Conservation (phyloP, 2,888 invertebrate genomes). For the Caenorhabditis virilis region DNA sequence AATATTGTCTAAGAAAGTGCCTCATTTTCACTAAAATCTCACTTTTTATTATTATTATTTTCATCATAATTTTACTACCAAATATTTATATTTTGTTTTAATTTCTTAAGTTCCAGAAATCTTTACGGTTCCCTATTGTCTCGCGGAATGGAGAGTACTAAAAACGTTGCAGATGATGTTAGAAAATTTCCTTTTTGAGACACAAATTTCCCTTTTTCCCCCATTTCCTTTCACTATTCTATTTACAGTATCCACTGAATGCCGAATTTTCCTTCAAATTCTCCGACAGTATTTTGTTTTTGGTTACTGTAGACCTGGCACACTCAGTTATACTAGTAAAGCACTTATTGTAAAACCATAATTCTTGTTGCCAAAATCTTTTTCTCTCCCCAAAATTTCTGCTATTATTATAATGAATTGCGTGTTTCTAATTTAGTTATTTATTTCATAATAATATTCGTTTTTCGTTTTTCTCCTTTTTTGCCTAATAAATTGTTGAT, state of each 20-base stretch:
- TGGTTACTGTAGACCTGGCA: constrained; percentile 29
- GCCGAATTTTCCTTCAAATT: constrained; percentile 2
- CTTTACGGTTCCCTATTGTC: too few species aligned
- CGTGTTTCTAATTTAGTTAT: too few species aligned
- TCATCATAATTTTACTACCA: constrained; percentile 5
- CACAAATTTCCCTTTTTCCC: background rate
- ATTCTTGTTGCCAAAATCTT: constrained; percentile 6
- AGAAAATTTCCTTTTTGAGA: too few species aligned
- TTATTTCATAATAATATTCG: too few species aligned
- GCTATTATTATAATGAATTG: too few species aligned
- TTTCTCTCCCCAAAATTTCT: background rate
- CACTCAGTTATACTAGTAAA: constrained; percentile 19
- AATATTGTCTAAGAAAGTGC: constrained; percentile 1
- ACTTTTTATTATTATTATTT: background rate
- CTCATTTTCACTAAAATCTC: constrained; percentile 7
- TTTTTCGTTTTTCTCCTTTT: too few species aligned
- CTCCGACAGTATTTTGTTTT: constrained; percentile 8
- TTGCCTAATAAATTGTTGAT: too few species aligned
- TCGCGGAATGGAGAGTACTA: background rate
- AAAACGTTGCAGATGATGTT: background rate
- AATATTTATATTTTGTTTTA: background rate
- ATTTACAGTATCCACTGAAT: constrained; percentile 34
- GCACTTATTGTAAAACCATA: too few species aligned
- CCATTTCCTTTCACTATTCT: background rate
- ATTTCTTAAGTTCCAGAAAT: background rate